Percentiles rank a stretch among this genome's conserved stretches.
phyloP scores from a whole-genome alignment of 2,113 vertebrate species.

The Dipodomys stephensi region DNA sequence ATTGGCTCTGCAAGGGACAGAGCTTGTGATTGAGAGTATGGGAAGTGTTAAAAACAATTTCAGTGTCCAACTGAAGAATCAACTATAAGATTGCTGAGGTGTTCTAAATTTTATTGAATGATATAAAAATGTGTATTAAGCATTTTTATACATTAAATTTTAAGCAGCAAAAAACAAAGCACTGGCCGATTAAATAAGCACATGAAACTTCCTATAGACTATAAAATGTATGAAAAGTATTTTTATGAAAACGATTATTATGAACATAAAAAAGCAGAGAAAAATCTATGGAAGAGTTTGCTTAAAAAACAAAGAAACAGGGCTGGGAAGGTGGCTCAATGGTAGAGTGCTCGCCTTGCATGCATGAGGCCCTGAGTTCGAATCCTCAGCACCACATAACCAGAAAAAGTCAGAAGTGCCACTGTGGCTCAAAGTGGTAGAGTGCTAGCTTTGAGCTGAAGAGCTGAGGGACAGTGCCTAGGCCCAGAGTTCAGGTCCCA shows the following conservation, averaged over 20 bases:
- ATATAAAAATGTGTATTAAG: constrained; percentile 10
- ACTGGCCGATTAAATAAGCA: neutral
- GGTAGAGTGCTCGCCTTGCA: too few relatives aligned
- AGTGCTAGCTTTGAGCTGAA: too few relatives aligned
- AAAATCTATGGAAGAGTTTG: neutral
- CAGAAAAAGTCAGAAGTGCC: too few relatives aligned
- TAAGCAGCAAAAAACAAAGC: neutral
- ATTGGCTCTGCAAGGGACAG: neutral
- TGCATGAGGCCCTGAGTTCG: too few relatives aligned
- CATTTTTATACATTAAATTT: neutral
- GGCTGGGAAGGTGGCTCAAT: too few relatives aligned
- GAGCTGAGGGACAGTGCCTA: too few relatives aligned
- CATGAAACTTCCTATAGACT: neutral
- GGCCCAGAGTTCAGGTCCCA: too few relatives aligned
- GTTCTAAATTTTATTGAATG: neutral
- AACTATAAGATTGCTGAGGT: neutral
- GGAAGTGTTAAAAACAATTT: neutral
- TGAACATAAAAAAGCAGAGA: neutral
- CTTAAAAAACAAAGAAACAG: neutral
- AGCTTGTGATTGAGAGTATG: neutral
- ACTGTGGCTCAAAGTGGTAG: too few relatives aligned
- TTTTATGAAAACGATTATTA: neutral
- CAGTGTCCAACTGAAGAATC: neutral
- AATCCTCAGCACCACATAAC: too few relatives aligned
- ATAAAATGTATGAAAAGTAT: neutral